phyloP scores from a whole-genome alignment of 2,888 invertebrate genomes.

The Drosophila falleni region DNA sequence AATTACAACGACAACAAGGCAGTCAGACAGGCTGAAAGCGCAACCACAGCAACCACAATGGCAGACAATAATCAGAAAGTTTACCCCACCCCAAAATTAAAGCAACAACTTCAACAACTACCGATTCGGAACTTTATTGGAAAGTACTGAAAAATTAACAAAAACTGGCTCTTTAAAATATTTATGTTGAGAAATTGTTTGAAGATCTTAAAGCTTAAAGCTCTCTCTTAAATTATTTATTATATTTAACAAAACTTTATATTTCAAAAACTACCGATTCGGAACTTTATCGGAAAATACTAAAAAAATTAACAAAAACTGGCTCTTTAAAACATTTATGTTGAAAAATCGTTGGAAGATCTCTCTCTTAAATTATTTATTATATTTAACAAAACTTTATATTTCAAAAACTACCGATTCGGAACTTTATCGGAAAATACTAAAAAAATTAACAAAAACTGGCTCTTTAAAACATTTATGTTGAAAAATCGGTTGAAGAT shows the following conservation, averaged over 20 bases:
- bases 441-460: slow-evolving; percentile 1
- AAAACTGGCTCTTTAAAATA: background rate
- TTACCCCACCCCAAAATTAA: slow-evolving; percentile 3
- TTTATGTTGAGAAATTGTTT: too few species aligned
- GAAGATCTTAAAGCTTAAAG: too few species aligned
- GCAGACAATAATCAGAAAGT: slow-evolving; percentile 26
- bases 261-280: slow-evolving; percentile 5
- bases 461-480: background rate
- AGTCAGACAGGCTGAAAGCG: slow-evolving; percentile 9
- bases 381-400: too few species aligned
- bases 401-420: slow-evolving; percentile 5
- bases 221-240: too few species aligned
- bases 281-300: slow-evolving; percentile 1
- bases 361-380: too few species aligned
- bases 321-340: background rate
- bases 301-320: slow-evolving; percentile 1
- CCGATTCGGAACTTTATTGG: slow-evolving; percentile 1
- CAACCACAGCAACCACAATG: slow-evolving; percentile 32
- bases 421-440: slow-evolving; percentile 1
- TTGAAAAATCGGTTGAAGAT: too few species aligned
- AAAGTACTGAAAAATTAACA: slow-evolving; percentile 4
- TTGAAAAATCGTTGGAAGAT: too few species aligned
- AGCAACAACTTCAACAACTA: slow-evolving; percentile 8
- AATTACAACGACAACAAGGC: slow-evolving; percentile 39
- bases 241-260: too few species aligned